These are phyloP conservation scores for Peromyscus nudipes DNA, from an alignment of 2,797 vertebrate genomes.

Conservation along the genomic window DNA sequence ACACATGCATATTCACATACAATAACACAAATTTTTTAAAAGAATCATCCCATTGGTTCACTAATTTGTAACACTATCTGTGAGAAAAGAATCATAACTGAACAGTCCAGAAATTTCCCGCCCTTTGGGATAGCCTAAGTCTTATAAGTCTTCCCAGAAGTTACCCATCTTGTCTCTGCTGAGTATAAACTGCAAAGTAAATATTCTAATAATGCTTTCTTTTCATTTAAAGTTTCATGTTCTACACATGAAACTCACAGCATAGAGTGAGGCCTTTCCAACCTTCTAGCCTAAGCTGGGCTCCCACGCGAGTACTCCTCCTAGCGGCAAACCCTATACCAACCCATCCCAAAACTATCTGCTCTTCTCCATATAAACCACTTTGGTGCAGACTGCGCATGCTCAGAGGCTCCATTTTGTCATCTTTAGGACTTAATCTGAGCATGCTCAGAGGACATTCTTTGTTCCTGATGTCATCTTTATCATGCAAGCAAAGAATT, in stretches of 20 bases:
- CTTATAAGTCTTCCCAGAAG: rapidly evolving
- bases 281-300: rapidly evolving
- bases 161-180: rapidly evolving
- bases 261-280: not conserved
- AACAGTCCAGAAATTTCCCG: not conserved
- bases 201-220: not conserved
- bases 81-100: not conserved
- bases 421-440: too few relatives aligned
- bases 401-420: not conserved
- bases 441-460: not conserved
- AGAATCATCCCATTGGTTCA: not conserved
- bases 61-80: not conserved
- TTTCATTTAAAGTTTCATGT: not conserved
- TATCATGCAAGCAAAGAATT: not conserved
- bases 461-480: not conserved
- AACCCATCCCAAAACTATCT: not conserved
- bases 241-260: rapidly evolving
- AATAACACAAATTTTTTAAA: not conserved
- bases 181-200: not conserved
- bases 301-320: not conserved
- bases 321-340: not conserved
- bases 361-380: not conserved
- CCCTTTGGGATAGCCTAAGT: too few relatives aligned
- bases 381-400: not conserved
- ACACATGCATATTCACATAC: not conserved